Conservation (phyloP, 1,140 invertebrate species). For the Brachionus paranguensis region DNA sequence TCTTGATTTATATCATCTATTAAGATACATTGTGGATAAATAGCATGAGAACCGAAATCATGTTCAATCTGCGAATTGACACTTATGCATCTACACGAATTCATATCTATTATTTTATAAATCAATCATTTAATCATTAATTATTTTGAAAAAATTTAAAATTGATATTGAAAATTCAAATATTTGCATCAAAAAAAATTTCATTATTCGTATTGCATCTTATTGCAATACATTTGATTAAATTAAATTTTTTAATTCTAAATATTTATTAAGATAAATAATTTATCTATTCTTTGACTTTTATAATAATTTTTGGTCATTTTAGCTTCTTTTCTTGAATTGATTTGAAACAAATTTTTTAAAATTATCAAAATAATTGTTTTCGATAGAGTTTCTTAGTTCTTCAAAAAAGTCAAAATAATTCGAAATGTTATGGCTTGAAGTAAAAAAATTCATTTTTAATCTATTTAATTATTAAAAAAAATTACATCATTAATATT, state of each 20-base stretch:
- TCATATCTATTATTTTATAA: not conserved
- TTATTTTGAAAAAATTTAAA: no score
- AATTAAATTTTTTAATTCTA: not conserved
- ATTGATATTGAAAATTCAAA: not conserved
- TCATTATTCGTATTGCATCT: not conserved
- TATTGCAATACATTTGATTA: not conserved
- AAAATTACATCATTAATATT: slow-evolving; percentile 29
- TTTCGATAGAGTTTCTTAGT: slow-evolving; percentile 21
- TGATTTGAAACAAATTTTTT: slow-evolving; percentile 23
- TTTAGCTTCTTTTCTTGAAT: not conserved
- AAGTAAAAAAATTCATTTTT: not conserved
- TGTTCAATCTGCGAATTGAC: slow-evolving; percentile 16
- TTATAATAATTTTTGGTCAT: not conserved
- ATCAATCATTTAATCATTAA: not conserved
- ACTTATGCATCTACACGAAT: slow-evolving; percentile 4
- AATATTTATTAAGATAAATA: not conserved
- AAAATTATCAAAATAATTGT: not conserved
- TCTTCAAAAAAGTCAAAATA: slow-evolving; percentile 35
- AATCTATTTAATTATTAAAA: not conserved
- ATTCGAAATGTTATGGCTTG: slow-evolving; percentile 8
- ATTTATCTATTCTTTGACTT: not conserved
- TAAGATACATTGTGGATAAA: slow-evolving; percentile 13
- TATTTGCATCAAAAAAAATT: not conserved
- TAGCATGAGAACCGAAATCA: slow-evolving; percentile 20
- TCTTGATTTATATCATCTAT: slow-evolving; percentile 38